phyloP scores from a whole-genome alignment of 1,140 invertebrate species.

The Himalopsyche phryganea region DNA sequence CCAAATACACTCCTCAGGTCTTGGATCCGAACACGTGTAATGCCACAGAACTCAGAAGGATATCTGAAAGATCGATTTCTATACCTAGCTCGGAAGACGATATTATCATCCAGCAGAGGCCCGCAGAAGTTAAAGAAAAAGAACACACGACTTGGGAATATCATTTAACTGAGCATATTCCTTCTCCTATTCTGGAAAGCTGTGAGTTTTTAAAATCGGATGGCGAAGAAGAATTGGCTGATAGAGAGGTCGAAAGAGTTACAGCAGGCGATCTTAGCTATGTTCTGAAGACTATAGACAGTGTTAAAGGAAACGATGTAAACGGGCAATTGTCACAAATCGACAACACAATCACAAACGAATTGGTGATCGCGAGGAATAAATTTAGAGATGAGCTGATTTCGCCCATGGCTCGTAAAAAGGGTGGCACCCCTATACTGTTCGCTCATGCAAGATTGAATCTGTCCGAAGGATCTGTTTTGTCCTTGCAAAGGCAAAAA shows the following conservation, averaged over 20 bases:
- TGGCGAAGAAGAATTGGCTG: slow-evolving; percentile 54
- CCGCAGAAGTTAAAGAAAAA: slow-evolving; percentile 49
- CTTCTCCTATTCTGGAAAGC: slow-evolving; percentile 57
- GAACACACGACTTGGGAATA: slow-evolving; percentile 58
- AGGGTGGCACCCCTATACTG: slow-evolving; percentile 71
- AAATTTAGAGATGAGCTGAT: slow-evolving; percentile 52
- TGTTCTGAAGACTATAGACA: slow-evolving; percentile 36
- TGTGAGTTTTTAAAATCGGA: slow-evolving; percentile 58
- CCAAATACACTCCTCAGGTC: slow-evolving; percentile 58
- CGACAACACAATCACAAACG: slow-evolving; percentile 11
- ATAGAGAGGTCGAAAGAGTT: slow-evolving; percentile 52
- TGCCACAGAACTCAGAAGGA: slow-evolving; percentile 60
- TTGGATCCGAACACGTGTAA: slow-evolving; percentile 56
- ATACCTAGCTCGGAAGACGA: slow-evolving; percentile 69
- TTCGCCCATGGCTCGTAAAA: slow-evolving; percentile 58
- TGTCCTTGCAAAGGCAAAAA: slow-evolving; percentile 68
- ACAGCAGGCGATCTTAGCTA: slow-evolving; percentile 32
- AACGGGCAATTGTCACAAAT: slow-evolving; percentile 6
- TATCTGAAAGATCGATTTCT: slow-evolving; percentile 66
- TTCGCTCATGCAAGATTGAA: slow-evolving; percentile 75
- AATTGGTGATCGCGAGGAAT: slow-evolving; percentile 37
- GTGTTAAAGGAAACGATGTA: slow-evolving; percentile 28
- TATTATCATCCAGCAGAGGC: slow-evolving; percentile 41
- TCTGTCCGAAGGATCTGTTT: slow-evolving; percentile 76
- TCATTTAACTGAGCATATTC: slow-evolving; percentile 57